These are phyloP conservation scores for Trissonchulus sp. DNA, from an alignment of 2,888 invertebrate genomes.

Conservation along the genomic window DNA sequence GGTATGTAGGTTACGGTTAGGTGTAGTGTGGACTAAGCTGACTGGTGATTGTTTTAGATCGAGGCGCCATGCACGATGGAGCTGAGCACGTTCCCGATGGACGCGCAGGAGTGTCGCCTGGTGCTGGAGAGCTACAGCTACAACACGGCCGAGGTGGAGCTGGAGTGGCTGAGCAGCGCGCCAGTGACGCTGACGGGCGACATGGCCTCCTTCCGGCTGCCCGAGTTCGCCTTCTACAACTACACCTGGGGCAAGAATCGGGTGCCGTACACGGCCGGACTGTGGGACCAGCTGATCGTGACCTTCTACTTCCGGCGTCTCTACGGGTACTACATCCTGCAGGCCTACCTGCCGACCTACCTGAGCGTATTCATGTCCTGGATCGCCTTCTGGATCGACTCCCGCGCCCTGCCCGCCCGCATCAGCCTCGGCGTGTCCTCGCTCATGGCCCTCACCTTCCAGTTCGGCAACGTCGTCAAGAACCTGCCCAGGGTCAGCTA, in stretches of 20 bases:
- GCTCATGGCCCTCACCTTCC: constrained; percentile 48
- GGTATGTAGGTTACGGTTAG: no score
- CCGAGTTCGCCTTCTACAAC: constrained; percentile 47
- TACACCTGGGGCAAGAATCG: constrained; percentile 44
- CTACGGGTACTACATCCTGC: constrained; percentile 51
- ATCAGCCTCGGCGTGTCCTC: constrained; percentile 49
- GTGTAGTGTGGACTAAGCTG: no score
- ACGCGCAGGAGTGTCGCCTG: constrained; percentile 48
- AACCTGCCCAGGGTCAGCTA: constrained; percentile 29
- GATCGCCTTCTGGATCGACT: constrained; percentile 53
- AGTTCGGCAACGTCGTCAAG: constrained; percentile 28
- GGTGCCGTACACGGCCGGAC: constrained; percentile 48
- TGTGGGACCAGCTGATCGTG: constrained; percentile 51
- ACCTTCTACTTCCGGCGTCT: constrained; percentile 47
- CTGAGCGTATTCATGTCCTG: constrained; percentile 50
- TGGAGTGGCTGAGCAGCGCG: constrained; percentile 50
- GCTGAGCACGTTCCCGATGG: constrained; percentile 47
- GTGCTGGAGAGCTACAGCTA: constrained; percentile 50
- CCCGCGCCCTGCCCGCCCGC: constrained; percentile 48
- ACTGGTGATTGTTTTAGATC: constrained; percentile 15
- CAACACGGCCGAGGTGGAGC: constrained; percentile 51
- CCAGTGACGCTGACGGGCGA: constrained; percentile 45
- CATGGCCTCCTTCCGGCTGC: background rate
- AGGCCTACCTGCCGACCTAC: constrained; percentile 52
- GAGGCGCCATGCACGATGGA: constrained; percentile 48